A percentile compares a stretch with the other conserved stretches of the same genome.
These are phyloP conservation scores for Machimus atricapillus DNA, from an alignment of 2,888 invertebrate species.

Conservation along the genomic window DNA sequence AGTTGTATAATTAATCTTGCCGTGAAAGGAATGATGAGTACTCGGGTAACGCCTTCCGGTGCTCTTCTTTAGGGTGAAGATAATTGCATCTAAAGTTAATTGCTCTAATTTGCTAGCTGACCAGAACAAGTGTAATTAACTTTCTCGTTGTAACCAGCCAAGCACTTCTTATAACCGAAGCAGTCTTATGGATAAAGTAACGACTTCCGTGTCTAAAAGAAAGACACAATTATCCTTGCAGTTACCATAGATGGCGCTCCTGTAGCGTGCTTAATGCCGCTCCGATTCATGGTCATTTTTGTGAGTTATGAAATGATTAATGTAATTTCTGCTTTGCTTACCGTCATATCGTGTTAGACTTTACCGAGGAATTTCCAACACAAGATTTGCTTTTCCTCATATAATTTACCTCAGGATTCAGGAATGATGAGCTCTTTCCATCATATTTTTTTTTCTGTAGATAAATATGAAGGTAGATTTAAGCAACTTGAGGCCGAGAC, in stretches of 20 bases:
- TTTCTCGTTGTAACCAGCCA: not conserved
- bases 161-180: not conserved
- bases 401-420: not conserved
- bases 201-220: not conserved
- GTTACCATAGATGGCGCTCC: not conserved
- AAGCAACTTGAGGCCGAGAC: not conserved
- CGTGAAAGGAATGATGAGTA: not conserved
- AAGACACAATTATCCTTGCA: not conserved
- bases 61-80: not conserved
- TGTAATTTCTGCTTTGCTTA: not conserved
- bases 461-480: not conserved
- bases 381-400: not conserved
- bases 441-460: too few species aligned
- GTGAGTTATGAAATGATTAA: not conserved
- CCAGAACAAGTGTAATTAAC: not conserved
- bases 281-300: not conserved
- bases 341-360: not conserved
- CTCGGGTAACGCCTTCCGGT: not conserved
- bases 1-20: not conserved
- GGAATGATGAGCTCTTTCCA: not conserved
- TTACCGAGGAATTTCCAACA: not conserved
- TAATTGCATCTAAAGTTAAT: not conserved
- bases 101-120: not conserved
- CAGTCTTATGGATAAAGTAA: not conserved
- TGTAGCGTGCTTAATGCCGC: not conserved